Conservation (phyloP, 2,888 invertebrate genomes). For the Hipparchia sbordonii region DNA sequence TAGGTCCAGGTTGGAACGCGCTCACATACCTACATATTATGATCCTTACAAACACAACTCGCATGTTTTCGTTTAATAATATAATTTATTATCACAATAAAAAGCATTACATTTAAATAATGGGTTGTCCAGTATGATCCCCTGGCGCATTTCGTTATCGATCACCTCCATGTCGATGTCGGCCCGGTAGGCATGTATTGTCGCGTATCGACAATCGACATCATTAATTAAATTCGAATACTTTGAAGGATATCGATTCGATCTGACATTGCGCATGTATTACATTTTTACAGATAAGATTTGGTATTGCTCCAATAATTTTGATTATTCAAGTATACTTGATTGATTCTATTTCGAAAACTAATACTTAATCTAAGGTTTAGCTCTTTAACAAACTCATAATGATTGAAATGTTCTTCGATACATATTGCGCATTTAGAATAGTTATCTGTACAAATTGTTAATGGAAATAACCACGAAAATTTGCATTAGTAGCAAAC, state of each 20-base stretch:
- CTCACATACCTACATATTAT: too few relatives aligned
- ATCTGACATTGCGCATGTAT: conserved; percentile 37
- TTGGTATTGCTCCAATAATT: conserved; percentile 2
- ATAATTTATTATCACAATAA: conserved; percentile 21
- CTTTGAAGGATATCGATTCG: conserved; percentile 43
- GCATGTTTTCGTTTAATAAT: background rate
- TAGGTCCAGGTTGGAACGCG: too few relatives aligned
- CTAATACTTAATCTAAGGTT: background rate
- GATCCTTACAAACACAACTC: conserved; percentile 10
- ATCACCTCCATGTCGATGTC: conserved; percentile 40
- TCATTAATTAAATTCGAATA: conserved; percentile 59
- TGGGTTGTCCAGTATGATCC: conserved; percentile 34
- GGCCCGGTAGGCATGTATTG: conserved; percentile 49
- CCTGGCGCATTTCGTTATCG: conserved; percentile 37
- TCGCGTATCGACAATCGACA: conserved; percentile 62
- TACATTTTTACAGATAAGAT: conserved; percentile 20
- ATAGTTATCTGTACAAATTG: too few relatives aligned
- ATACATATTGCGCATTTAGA: too few relatives aligned
- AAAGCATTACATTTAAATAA: conserved; percentile 31
- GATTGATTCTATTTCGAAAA: background rate
- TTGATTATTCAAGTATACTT: too few relatives aligned
- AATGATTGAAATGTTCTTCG: too few relatives aligned
- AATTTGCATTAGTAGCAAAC: too few relatives aligned
- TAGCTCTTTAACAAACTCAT: background rate
- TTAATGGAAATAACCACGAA: too few relatives aligned